Base-by-base conservation (phyloP, 2,888 invertebrate genomes). In the Hymenopus coronatus region DNA sequence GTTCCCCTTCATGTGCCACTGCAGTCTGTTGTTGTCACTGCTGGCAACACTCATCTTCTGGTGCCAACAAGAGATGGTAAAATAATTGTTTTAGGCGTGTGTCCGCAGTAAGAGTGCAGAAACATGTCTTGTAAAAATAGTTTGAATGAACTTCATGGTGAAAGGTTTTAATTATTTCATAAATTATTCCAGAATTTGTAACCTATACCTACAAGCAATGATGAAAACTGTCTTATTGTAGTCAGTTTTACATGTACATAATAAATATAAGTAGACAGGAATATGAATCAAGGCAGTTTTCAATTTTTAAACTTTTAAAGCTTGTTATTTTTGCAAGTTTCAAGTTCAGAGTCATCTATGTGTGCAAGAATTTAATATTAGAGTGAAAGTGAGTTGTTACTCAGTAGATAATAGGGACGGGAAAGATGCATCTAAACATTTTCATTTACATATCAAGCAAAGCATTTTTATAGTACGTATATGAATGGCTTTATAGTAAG, bases 21-120 rank as follows among this genome's bases (percentile, higher is more conserved):
- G 89, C 94, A 94, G 91, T 93, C 94, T 27, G 93, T 94, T 40
- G 93, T 94, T 85, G 93, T 94, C 15, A 94, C 94, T 27, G 93
- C 93, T 27, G 94, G 94, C 82, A 94, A 94, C 91, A 95, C 95
- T 81, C 95, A 96, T 91, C 93, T 95, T 88, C 92, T 96, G 90
- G 95, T 94, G 0, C 95, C 95, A 0, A 92, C 95, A 27, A 93
- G 94, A 2, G 95, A 95, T 91, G 95, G 95, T 6, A 93, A 93
- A 84, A 91, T 94, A 84, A 93, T 94, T n/a, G 93, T 94, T 83
- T 93, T 94, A 85, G 94, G 93, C 88, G 91, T 93, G 54, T 20
- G 54, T 70, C 54, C 54, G 1, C 54, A 70, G 20, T 70, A 70
- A 70, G 20, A 70, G 20, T 70, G 54, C 54, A 70, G 54, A 70